A percentile compares a stretch with the other conserved stretches of the same genome.
phyloP scores from a whole-genome alignment of 2,797 vertebrate species.

The Acipenser oxyrinchus region DNA sequence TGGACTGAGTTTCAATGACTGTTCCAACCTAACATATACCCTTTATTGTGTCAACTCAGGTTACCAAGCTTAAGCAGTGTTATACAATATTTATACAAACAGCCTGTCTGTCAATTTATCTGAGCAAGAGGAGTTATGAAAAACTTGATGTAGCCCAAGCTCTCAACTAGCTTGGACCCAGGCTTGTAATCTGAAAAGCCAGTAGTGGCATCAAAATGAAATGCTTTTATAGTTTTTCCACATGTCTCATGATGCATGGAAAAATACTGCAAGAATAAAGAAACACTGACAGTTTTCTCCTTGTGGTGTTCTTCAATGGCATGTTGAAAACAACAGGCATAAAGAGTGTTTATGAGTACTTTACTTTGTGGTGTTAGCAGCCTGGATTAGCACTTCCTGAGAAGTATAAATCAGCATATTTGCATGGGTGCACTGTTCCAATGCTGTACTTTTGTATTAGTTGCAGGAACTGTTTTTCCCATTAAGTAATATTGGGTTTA shows the following conservation, averaged over 20 bases:
- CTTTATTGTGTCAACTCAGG: neutral
- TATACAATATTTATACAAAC: neutral
- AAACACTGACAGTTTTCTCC: slow-evolving; percentile 17
- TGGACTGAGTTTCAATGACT: neutral
- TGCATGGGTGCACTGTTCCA: neutral
- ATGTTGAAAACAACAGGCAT: slow-evolving; percentile 18
- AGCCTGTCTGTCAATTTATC: neutral
- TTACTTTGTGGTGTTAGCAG: slow-evolving; percentile 13
- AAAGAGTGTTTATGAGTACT: slow-evolving; percentile 18
- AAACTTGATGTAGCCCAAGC: slow-evolving; percentile 3
- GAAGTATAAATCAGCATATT: neutral
- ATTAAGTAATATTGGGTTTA: too few species aligned
- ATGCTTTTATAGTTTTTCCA: slow-evolving; percentile 1
- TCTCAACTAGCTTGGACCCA: slow-evolving; percentile 21
- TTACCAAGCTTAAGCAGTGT: neutral
- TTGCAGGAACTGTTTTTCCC: too few species aligned
- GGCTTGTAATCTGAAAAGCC: slow-evolving; percentile 3
- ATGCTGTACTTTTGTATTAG: too few species aligned
- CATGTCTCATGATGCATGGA: slow-evolving; percentile 4
- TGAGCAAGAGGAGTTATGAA: neutral
- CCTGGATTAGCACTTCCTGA: slow-evolving; percentile 12
- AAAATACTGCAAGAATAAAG: slow-evolving; percentile 14
- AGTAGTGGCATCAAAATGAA: neutral
- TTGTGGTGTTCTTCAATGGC: slow-evolving; percentile 16
- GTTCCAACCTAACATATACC: neutral